Conservation (phyloP, 1,140 invertebrate species). For the Campodea augens region DNA sequence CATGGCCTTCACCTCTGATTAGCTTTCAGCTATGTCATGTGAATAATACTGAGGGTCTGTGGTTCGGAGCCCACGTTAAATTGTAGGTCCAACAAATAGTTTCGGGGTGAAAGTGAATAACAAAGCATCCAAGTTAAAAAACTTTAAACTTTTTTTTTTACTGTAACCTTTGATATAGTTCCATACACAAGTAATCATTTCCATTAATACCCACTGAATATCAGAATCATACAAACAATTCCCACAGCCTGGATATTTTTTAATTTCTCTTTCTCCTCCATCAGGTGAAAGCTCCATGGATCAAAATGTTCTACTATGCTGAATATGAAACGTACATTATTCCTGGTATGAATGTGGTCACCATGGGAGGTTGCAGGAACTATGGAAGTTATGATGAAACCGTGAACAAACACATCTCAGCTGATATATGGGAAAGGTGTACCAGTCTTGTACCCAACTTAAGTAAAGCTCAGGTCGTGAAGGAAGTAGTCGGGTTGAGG, state of each 20-base stretch:
- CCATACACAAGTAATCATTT: too few species aligned
- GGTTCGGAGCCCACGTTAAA: too few species aligned
- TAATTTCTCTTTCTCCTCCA: slow-evolving; percentile 10
- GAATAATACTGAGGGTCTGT: too few species aligned
- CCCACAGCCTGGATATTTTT: slow-evolving; percentile 4
- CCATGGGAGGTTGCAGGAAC: slow-evolving; percentile 62
- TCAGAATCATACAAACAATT: slow-evolving; percentile 1
- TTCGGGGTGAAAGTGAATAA: too few species aligned
- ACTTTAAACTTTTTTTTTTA: too few species aligned
- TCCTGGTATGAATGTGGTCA: slow-evolving; percentile 49
- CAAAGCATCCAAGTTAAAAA: too few species aligned
- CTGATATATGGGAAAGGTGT: slow-evolving; percentile 53
- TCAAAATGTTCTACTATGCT: slow-evolving; percentile 67
- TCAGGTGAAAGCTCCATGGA: slow-evolving; percentile 67
- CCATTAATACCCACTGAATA: not conserved
- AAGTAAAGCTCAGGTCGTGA: slow-evolving; percentile 34
- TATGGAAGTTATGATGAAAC: slow-evolving; percentile 52
- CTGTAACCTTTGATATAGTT: too few species aligned
- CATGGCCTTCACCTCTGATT: too few species aligned
- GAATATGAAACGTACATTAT: slow-evolving; percentile 71
- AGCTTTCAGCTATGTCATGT: too few species aligned
- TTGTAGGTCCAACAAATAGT: too few species aligned
- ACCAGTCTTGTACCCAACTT: slow-evolving; percentile 47
- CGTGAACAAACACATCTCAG: slow-evolving; percentile 46
- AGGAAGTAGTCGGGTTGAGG: slow-evolving; percentile 50